Conservation (phyloP, 1,140 invertebrate genomes). For the Anastrepha ludens region DNA sequence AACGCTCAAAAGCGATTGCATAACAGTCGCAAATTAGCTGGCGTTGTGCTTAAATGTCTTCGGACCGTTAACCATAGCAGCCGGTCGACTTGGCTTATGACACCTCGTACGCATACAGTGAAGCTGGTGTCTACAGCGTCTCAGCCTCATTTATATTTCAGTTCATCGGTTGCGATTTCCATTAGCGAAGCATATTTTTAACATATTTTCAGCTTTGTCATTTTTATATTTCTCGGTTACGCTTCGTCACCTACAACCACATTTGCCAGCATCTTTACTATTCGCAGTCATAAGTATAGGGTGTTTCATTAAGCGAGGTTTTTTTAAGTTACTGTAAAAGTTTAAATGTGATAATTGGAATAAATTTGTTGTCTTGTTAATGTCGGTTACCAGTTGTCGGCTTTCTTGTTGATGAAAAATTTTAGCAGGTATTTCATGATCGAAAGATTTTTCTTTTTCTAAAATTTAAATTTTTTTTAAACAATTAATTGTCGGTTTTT, state of each 20-base stretch:
- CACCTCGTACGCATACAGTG: too few species aligned
- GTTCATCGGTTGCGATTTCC: not conserved
- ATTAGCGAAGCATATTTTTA: not conserved
- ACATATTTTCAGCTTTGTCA: not conserved
- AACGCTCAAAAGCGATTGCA: not conserved
- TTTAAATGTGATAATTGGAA: too few species aligned
- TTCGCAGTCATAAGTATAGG: not conserved
- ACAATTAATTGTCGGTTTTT: too few species aligned
- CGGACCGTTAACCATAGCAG: not conserved
- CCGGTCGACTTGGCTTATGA: not conserved
- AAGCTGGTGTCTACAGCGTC: not conserved
- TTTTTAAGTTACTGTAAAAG: too few species aligned
- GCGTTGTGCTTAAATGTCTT: not conserved
- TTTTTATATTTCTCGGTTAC: slow-evolving; percentile 7
- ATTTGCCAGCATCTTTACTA: not conserved
- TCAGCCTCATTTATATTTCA: not conserved
- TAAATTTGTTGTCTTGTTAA: too few species aligned
- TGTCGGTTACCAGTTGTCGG: too few species aligned
- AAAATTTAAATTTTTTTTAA: too few species aligned
- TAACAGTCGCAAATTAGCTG: not conserved
- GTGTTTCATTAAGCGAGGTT: too few species aligned
- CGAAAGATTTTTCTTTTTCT: too few species aligned
- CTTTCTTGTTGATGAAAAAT: too few species aligned
- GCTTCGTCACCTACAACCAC: not conserved
- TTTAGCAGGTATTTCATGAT: too few species aligned